Evolutionary conservation across 2,888 invertebrate genomes (phyloP).

Genomic region (Copidosoma aretas): DNA sequence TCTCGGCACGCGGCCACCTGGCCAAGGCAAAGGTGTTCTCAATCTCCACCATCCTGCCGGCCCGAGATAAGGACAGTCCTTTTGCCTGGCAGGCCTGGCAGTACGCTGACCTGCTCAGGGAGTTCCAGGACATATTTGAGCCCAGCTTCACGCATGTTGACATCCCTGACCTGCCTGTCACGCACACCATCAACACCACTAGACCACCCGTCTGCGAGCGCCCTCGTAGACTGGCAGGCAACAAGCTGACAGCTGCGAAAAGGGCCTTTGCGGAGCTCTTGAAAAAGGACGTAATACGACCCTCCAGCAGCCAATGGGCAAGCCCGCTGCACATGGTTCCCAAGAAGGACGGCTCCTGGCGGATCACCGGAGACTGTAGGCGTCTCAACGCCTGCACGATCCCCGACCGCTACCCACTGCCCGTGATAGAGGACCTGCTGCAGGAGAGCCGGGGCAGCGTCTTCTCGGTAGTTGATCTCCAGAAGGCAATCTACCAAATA

Average conservation of each 20-base stretch:
- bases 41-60: constrained; percentile 11
- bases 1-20: neutral
- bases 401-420: constrained; percentile 51
- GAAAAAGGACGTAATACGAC: constrained; percentile 57
- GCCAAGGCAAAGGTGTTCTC: neutral
- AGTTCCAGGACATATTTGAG: neutral
- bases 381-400: constrained; percentile 47
- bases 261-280: constrained; percentile 52
- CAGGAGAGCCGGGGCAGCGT: constrained; percentile 42
- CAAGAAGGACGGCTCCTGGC: constrained; percentile 45
- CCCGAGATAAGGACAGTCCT: constrained; percentile 35
- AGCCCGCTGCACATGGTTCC: constrained; percentile 54
- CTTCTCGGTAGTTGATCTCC: constrained; percentile 46
- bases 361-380: constrained; percentile 49
- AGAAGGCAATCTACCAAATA: constrained; percentile 42
- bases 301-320: constrained; percentile 58
- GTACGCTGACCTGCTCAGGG: neutral
- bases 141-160: neutral
- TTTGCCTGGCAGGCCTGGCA: neutral
- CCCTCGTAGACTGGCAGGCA: constrained; percentile 53
- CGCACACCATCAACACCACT: constrained; percentile 51
- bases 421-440: constrained; percentile 50
- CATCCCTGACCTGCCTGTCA: neutral
- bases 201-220: constrained; percentile 52
- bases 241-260: constrained; percentile 50